Base-by-base conservation (phyloP, 1,140 invertebrate species). In the Brachionus asplanchnoidis region DNA sequence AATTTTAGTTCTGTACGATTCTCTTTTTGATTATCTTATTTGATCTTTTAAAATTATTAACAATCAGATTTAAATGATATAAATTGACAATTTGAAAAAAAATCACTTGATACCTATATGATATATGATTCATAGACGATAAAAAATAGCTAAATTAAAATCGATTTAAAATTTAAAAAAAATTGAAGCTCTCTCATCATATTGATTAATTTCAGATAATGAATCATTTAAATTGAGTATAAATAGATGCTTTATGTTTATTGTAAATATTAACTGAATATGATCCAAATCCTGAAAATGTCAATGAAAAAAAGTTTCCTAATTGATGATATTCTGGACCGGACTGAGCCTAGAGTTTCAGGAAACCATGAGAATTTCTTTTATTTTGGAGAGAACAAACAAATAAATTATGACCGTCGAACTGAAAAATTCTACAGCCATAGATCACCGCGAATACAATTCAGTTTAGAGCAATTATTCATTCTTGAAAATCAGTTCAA, bases 401-500 rank as follows among this genome's bases (percentile, higher is more conserved):
- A 60, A 20, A 9, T 60, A 9, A 20, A 20, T 8, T 60, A 23
- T 60, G 20, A 60, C 17, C 4, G 53, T 26, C 53, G 7, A 20
- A 56, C 17, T 56, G 3, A 28, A 46, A 77, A 77, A 9, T 44
- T 77, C 23, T 77, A 46, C 17, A 12, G 8, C 3, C 42, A 50
- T 7, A 44, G 73, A 3, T 77, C 42, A 26, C 73, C 73, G 9
- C 42, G 73, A n/a, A 77, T 77, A 14, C 73, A 77, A 50, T 77
- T 77, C 42, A 77, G 5, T 77, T 8, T 77, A 14, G 73, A 77
- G 12, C 73, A 77, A 50, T 50, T 77, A 28, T 50, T 53, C 12
- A n/a, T 77, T n/a, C 44, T 77, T 12, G 73, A 77, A 77, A 77
- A 77, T 28, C 42, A 44, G 23, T 77, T 77, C 17, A 77, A 77